Percentiles rank a stretch among this genome's conserved stretches.
Conservation (phyloP, 2,113 vertebrate genomes). For the Chaetorhynchus papuensis region DNA sequence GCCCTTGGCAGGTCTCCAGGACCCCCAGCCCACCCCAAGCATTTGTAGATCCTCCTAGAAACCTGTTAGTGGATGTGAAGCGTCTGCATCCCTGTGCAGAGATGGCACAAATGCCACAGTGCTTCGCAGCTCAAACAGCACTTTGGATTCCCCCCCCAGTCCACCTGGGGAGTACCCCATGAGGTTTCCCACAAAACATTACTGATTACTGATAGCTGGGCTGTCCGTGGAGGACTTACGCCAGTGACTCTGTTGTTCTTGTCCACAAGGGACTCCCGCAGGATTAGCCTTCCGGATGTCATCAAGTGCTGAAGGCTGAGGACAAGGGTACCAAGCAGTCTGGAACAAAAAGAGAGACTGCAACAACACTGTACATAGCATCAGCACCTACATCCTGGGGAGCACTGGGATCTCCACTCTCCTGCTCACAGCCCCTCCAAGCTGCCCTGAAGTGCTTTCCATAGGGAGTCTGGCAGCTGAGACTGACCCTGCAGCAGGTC, state of each 20-base stretch:
- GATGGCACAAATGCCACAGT: neutral
- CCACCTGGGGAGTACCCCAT: neutral
- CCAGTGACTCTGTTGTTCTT: conserved; percentile 77
- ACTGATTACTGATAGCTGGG: neutral
- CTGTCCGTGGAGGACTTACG: conserved; percentile 47
- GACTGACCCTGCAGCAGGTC: neutral
- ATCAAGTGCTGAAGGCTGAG: conserved; percentile 89
- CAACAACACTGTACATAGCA: neutral
- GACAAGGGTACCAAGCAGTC: conserved; percentile 82
- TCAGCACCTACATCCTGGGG: neutral
- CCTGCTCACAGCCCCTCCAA: fast-evolving
- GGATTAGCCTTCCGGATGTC: conserved; percentile 74
- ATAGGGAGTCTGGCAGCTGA: neutral
- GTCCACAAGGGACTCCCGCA: conserved; percentile 83
- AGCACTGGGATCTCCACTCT: neutral
- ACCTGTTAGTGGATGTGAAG: neutral
- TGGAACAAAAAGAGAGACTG: conserved; percentile 38
- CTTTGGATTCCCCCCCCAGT: neutral
- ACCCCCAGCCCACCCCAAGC: neutral
- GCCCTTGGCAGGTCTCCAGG: neutral
- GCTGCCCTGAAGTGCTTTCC: neutral
- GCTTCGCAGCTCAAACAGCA: neutral
- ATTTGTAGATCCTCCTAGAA: neutral
- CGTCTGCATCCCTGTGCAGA: fast-evolving
- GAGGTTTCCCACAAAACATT: neutral